Evolutionary conservation across 2,797 vertebrate species (phyloP).

Genomic region (Oreochromis mossambicus): DNA sequence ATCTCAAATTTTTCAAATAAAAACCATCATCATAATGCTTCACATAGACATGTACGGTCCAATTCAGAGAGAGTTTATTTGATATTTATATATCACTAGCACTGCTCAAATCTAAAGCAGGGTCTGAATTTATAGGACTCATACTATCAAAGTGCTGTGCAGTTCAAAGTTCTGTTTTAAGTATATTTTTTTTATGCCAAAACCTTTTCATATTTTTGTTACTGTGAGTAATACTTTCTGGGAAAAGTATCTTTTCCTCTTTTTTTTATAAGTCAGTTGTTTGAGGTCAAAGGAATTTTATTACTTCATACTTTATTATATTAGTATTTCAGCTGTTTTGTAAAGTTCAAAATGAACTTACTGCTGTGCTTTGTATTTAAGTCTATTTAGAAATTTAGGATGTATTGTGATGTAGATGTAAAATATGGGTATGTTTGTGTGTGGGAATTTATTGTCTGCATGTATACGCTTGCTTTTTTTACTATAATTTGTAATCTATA

Average conservation of each 20-base stretch:
- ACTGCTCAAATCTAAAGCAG: background rate
- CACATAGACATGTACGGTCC: background rate
- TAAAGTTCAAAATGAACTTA: background rate
- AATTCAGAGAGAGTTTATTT: background rate
- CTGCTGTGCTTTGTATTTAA: background rate
- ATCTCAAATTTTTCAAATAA: background rate
- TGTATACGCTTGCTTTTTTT: constrained; percentile 3
- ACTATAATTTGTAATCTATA: constrained; percentile 48
- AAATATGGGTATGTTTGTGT: background rate
- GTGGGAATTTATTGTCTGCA: background rate
- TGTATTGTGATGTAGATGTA: background rate
- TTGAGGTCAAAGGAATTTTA: background rate
- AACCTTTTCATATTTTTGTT: background rate
- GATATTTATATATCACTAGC: background rate
- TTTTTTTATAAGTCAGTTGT: background rate
- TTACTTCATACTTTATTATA: background rate
- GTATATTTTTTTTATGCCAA: background rate
- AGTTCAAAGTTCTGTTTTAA: background rate
- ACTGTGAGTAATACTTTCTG: background rate
- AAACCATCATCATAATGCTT: background rate
- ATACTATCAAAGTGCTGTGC: background rate
- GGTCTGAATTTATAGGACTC: background rate
- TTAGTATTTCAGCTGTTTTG: background rate
- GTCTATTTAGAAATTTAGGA: background rate
- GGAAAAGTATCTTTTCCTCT: background rate